phyloP scores from a whole-genome alignment of 2,113 vertebrate species.

The Sphaerodactylus townsendi region DNA sequence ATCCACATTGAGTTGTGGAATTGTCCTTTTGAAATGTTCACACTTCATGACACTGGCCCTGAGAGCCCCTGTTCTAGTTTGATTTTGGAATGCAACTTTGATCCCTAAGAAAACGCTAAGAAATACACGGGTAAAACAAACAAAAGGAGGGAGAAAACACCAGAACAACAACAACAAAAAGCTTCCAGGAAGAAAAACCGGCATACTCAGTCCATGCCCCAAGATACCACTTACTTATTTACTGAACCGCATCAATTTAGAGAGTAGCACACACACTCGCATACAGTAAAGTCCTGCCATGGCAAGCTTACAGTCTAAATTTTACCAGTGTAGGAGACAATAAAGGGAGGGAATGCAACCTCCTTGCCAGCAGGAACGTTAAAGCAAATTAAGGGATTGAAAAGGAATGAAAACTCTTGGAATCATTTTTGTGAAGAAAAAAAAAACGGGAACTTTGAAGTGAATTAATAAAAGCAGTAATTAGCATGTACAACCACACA shows the following conservation, averaged over 20 bases:
- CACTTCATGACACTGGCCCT: background rate
- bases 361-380: slow-evolving; percentile 41
- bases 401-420: slow-evolving; percentile 34
- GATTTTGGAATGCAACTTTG: background rate
- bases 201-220: background rate
- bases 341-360: background rate
- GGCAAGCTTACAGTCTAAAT: background rate
- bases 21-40: background rate
- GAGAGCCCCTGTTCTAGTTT: background rate
- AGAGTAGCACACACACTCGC: background rate
- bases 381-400: slow-evolving; percentile 9
- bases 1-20: background rate
- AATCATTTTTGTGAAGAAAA: slow-evolving; percentile 1
- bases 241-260: background rate
- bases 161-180: background rate
- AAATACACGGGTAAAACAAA: background rate
- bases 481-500: background rate
- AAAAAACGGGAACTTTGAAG: slow-evolving; percentile 20
- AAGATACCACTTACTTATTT: background rate
- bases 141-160: background rate
- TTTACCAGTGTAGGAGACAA: background rate
- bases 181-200: background rate
- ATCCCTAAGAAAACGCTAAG: background rate
- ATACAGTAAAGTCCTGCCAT: background rate
- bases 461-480: slow-evolving; percentile 18